Base-by-base conservation (phyloP, 2,888 invertebrate genomes). In the Melipona bicolor region DNA sequence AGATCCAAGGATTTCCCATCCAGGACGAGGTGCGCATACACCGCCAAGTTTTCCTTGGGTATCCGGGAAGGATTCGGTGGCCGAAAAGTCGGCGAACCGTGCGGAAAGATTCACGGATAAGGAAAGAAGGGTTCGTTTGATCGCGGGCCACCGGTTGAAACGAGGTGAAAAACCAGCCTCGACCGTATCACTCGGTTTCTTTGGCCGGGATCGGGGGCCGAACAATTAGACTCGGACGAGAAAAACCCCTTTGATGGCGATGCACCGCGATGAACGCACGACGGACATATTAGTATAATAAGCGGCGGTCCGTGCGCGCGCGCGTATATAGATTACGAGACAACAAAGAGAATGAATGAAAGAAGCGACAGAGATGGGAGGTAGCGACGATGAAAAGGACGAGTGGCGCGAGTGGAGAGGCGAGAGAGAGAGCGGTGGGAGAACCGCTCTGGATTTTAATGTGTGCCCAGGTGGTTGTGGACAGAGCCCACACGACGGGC, bases 401-500 rank as follows among this genome's bases (percentile, higher is more conserved):
- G 64, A 19, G 52, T 15, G 21, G 27, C 15, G 43, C 43, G 43
- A 43, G 43, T 9, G 43, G 43, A 43, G 43, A 43, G 43, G 43
- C 43, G 43, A 43, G 9, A 43, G 36, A 43, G 43, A 43, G 9
- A 43, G 43, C n/a, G n/a, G n/a, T n/a, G n/a, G n/a, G n/a, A n/a
- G n/a, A n/a, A n/a, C n/a, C n/a, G n/a, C n/a, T n/a, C n/a, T n/a
- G 43, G 79, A 77, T 81, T 83, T 88, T 86, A 78, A 87, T 91
- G 91, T 91, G 87, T 91, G 89, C 91, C 91, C 91, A 91, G 91
- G 91, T 91, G 91, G 80, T 79, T 74, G 73, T 76, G 69, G 77
- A 73, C 77, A 85, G 84, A 86, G 85, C 79, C 49, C 32, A 32
- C 32, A 13, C 32, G 76, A 27, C 84, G 88, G 87, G 9, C 86